phyloP scores from a whole-genome alignment of 2,888 invertebrate species.

The Tortricodes alternella region DNA sequence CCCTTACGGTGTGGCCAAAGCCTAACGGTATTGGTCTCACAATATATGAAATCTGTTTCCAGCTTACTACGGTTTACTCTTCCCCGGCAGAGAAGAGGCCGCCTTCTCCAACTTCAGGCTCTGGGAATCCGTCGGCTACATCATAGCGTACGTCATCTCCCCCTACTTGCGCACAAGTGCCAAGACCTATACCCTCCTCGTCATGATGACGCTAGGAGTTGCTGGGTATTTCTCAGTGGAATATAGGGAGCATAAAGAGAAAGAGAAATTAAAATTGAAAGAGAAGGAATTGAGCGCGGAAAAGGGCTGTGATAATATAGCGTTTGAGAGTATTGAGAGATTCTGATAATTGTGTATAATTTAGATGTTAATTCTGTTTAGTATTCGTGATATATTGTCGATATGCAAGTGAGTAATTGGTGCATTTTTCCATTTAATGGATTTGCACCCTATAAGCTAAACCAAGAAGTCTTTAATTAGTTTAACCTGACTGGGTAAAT shows the following conservation, averaged over 20 bases:
- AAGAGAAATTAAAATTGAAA: slow-evolving; percentile 39
- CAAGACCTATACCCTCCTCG: slow-evolving; percentile 80
- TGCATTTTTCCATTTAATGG: no score
- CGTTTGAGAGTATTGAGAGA: slow-evolving; percentile 56
- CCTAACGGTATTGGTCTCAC: no score
- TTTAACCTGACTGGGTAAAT: no score
- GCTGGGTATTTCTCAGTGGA: slow-evolving; percentile 77
- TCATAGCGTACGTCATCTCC: slow-evolving; percentile 84
- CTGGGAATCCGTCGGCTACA: slow-evolving; percentile 87
- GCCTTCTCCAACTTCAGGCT: slow-evolving; percentile 87
- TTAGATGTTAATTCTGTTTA: no score
- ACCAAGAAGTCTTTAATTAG: no score
- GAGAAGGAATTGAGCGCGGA: slow-evolving; percentile 44
- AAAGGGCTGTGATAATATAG: slow-evolving; percentile 66
- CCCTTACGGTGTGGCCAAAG: no score
- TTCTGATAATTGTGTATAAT: slow-evolving; percentile 5
- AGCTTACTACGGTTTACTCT: slow-evolving; percentile 85
- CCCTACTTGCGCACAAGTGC: slow-evolving; percentile 74
- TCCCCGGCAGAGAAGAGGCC: slow-evolving; percentile 84
- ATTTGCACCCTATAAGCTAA: no score
- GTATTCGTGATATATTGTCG: no score
- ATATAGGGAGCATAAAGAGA: slow-evolving; percentile 49
- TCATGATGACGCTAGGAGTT: slow-evolving; percentile 75
- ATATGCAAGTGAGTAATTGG: no score
- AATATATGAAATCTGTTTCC: slow-evolving; percentile 37